Conservation (phyloP, 2,888 invertebrate genomes). For the Heliothis peltigera region DNA sequence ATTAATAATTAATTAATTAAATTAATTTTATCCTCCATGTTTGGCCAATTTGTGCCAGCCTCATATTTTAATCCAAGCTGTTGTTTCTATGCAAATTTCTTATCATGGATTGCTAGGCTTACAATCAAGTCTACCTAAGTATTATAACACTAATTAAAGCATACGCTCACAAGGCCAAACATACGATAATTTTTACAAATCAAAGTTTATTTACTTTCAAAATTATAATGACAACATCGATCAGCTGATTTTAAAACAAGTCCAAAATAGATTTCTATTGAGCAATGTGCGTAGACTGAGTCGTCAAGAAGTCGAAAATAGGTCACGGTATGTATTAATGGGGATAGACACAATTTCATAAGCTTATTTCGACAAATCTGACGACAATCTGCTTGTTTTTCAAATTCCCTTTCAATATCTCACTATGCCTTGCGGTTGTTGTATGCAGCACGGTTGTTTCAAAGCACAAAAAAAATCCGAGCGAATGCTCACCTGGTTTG, state of each 20-base stretch:
- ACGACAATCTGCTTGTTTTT: neutral
- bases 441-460: conserved; percentile 69
- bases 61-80: too few relatives aligned
- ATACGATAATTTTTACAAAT: conserved; percentile 12
- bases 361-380: neutral
- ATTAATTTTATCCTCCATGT: too few relatives aligned
- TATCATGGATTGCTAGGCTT: neutral
- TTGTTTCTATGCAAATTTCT: too few relatives aligned
- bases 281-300: conserved; percentile 20
- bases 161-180: conserved; percentile 12
- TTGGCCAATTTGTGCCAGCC: too few relatives aligned
- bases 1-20: neutral
- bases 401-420: conserved; percentile 5
- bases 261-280: conserved; percentile 39
- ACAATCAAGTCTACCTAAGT: neutral
- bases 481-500: conserved; percentile 79
- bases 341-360: neutral
- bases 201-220: conserved; percentile 33
- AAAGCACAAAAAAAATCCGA: conserved; percentile 40
- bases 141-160: neutral
- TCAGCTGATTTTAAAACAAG: conserved; percentile 51
- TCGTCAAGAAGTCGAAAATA: conserved; percentile 32
- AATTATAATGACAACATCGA: conserved; percentile 36
- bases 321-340: conserved; percentile 11
- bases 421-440: conserved; percentile 61